Percentiles rank a stretch among this genome's conserved stretches.
phyloP scores from a whole-genome alignment of 2,113 vertebrate species.

The Cyphomyrus discorhynchus region DNA sequence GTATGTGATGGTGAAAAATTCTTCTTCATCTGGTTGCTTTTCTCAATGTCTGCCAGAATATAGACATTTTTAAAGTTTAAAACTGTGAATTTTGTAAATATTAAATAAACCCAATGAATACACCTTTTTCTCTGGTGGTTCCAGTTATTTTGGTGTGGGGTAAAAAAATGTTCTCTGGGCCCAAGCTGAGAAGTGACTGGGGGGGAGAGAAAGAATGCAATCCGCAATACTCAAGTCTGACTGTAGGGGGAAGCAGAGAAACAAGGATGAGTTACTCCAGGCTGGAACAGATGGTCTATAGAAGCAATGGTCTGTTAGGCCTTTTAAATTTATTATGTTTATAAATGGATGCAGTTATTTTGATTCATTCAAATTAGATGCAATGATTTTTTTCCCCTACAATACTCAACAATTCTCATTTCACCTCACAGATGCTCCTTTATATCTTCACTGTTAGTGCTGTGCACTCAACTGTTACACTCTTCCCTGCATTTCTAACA shows the following conservation, averaged over 20 bases:
- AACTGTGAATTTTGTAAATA: slow-evolving; percentile 13
- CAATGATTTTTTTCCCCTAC: not conserved
- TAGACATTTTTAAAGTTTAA: not conserved
- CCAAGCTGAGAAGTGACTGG: not conserved
- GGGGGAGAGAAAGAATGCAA: not conserved
- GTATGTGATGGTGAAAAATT: not conserved
- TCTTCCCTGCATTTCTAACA: not conserved
- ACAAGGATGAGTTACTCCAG: not conserved
- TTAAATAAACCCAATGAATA: not conserved
- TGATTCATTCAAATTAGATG: not conserved
- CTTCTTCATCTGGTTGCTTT: not conserved
- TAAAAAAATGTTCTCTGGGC: not conserved
- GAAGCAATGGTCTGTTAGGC: not conserved
- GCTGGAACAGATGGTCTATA: not conserved
- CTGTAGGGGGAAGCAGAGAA: not conserved
- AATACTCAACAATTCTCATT: not conserved
- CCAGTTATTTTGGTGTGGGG: not conserved
- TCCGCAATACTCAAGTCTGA: not conserved
- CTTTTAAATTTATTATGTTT: slow-evolving; percentile 2
- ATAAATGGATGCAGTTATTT: not conserved
- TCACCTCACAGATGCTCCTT: not conserved
- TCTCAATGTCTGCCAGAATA: not conserved
- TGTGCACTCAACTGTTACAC: not conserved
- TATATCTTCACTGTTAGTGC: not conserved
- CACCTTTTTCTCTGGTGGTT: not conserved